These are phyloP conservation scores for Seison nebaliae DNA, from an alignment of 1,140 invertebrate genomes.

Conservation along the genomic window DNA sequence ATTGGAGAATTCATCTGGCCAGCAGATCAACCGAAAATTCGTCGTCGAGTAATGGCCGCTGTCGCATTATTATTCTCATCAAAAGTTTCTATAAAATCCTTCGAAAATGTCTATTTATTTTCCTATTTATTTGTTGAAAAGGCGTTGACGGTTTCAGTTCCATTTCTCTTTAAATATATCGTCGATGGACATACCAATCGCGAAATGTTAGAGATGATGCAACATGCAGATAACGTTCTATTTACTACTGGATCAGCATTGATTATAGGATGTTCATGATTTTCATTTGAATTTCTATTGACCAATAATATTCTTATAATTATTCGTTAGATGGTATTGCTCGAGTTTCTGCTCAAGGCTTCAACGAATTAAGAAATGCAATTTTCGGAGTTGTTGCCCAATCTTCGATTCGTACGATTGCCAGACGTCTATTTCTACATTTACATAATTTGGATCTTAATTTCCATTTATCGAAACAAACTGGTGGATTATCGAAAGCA, in stretches of 20 bases:
- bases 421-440: conserved; percentile 83
- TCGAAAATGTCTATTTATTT: background rate
- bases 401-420: conserved; percentile 70
- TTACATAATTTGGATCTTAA: conserved; percentile 71
- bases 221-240: conserved; percentile 22
- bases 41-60: conserved; percentile 53
- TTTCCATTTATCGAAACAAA: conserved; percentile 77
- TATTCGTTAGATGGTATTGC: conserved; percentile 57
- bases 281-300: background rate
- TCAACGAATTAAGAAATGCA: conserved; percentile 84
- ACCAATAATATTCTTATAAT: conserved; percentile 5
- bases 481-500: conserved; percentile 52
- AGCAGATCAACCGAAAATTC: conserved; percentile 50
- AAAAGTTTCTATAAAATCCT: conserved; percentile 24
- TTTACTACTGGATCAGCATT: conserved; percentile 41
- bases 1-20: conserved; percentile 99
- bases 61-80: conserved; percentile 33
- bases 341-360: conserved; percentile 53
- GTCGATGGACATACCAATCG: conserved; percentile 53
- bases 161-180: conserved; percentile 82
- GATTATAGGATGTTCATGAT: conserved; percentile 48
- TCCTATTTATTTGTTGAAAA: conserved; percentile 15
- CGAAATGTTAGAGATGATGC: conserved; percentile 23
- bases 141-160: conserved; percentile 63
- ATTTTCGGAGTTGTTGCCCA: conserved; percentile 95